Evolutionary conservation across 2,113 vertebrate genomes (phyloP), one percentile per base, ranked within the genome.

Genomic region (Pseudorhombus dupliciocellatus): DNA sequence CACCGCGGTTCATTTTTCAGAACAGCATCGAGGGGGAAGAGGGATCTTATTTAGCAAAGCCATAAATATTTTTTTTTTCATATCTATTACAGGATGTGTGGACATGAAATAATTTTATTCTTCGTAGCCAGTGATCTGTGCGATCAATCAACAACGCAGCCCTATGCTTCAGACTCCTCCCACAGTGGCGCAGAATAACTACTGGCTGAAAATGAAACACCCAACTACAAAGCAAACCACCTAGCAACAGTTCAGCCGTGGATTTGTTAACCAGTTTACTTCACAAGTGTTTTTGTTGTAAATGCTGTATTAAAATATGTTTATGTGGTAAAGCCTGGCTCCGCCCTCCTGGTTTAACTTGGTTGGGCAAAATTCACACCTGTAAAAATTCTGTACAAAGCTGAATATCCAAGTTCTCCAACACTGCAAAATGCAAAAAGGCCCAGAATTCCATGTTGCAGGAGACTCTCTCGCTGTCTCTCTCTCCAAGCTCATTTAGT

Each of bases 311-410:
- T 76, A 20, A 81, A 71, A 77, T 42, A 30, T 52, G 51, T 77
- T 46, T 48, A 42, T 2, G 9, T 66, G 55, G 37, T 57, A 16
- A 62, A 79, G 61, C 50, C 22, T 6, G 20, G 64, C 61, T 66
- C 46, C 30, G 63, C 31, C 57, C 56, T n/a, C 53, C 37, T 79
- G 25, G 37, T 34, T 80, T 68, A 52, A 31, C 44, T 76, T 44
- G 40, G 57, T 80, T 70, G 74, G 86, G 77, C 65, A 81, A 86
- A 90, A 60, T 62, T 73, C 60, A 82, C 81, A 81, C 69, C 71
- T 80, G 75, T 83, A 84, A 74, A 91, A 79, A 70, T 74, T 77
- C 85, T 91, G 83, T 90, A 91, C 88, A 91, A 86, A 88, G 78
- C 71, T 84, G 42, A 70, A 84, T 74, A 84, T 74, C 64, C 75